Percentiles rank a stretch among this genome's conserved stretches.
Conservation (phyloP, 2,888 invertebrate genomes). For the Drosophila austrosaltans region DNA sequence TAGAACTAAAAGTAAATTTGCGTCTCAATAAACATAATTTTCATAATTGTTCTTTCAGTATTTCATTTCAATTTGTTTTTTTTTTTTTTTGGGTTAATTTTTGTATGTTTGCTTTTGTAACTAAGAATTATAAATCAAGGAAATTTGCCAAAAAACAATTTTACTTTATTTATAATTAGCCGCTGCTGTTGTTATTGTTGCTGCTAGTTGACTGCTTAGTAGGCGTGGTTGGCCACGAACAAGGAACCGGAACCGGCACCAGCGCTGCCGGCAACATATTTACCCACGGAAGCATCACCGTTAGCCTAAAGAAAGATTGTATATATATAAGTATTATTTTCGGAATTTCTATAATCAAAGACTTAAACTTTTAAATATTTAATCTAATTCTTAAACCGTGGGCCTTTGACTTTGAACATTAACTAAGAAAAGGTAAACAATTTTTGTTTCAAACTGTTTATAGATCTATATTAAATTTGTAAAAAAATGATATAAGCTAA, state of each 20-base stretch:
- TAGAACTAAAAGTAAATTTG: constrained; percentile 73
- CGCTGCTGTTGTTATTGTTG: constrained; percentile 27
- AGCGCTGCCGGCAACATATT: constrained; percentile 94
- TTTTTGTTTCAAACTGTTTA: no score
- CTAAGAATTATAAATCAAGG: constrained; percentile 62
- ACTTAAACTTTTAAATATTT: background rate
- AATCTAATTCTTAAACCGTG: constrained; percentile 1
- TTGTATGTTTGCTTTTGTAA: constrained; percentile 62
- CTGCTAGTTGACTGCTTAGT: constrained; percentile 86
- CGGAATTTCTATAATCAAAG: background rate
- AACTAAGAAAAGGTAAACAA: no score
- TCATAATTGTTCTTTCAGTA: constrained; percentile 34
- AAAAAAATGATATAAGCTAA: no score
- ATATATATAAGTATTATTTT: background rate
- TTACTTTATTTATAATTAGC: constrained; percentile 39
- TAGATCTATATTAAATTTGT: no score
- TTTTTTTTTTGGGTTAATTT: constrained; percentile 42
- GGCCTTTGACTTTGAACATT: constrained; percentile 36
- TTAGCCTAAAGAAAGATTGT: constrained; percentile 88
- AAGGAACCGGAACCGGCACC: constrained; percentile 94
- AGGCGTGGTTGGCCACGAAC: constrained; percentile 98
- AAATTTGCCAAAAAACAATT: constrained; percentile 54
- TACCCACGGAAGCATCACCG: constrained; percentile 94
- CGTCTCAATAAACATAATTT: constrained; percentile 71
- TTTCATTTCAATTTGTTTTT: constrained; percentile 5